Evolutionary conservation across 2,113 vertebrate genomes (phyloP).

Genomic region (Menidia beryllina): DNA sequence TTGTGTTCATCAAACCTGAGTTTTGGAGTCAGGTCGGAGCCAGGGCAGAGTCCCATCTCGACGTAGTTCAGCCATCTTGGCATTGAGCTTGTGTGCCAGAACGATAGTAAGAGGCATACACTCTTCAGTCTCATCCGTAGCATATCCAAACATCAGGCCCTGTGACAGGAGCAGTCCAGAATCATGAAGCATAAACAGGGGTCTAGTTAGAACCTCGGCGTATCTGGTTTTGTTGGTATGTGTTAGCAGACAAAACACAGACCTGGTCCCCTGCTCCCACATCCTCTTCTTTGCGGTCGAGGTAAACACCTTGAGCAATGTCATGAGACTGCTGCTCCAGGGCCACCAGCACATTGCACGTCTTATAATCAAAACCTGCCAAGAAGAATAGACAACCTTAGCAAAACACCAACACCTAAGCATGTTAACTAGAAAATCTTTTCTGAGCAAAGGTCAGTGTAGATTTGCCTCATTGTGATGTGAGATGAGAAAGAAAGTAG

Average conservation of each 20-base stretch:
- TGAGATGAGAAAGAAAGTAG: no score
- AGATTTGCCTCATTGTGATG: no score
- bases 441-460: no score
- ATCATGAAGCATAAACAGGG: background rate
- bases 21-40: slow-evolving; percentile 96
- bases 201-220: background rate
- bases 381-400: background rate
- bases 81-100: slow-evolving; percentile 94
- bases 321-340: slow-evolving; percentile 96
- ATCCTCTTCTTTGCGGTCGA: slow-evolving; percentile 93
- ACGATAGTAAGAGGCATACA: slow-evolving; percentile 97
- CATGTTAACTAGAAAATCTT: no score
- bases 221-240: slow-evolving; percentile 1
- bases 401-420: background rate
- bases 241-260: slow-evolving; percentile 1
- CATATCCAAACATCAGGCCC: slow-evolving; percentile 98
- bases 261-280: slow-evolving; percentile 96
- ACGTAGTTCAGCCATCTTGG: slow-evolving; percentile 92
- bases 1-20: slow-evolving; percentile 83
- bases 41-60: slow-evolving; percentile 89
- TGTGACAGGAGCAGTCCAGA: slow-evolving; percentile 49
- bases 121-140: slow-evolving; percentile 95
- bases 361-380: slow-evolving; percentile 89
- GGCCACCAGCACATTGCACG: slow-evolving; percentile 83
- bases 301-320: slow-evolving; percentile 92